Percentiles rank a stretch among this genome's conserved stretches.
phyloP scores from a whole-genome alignment of 2,113 vertebrate genomes.

The Ovis aries region DNA sequence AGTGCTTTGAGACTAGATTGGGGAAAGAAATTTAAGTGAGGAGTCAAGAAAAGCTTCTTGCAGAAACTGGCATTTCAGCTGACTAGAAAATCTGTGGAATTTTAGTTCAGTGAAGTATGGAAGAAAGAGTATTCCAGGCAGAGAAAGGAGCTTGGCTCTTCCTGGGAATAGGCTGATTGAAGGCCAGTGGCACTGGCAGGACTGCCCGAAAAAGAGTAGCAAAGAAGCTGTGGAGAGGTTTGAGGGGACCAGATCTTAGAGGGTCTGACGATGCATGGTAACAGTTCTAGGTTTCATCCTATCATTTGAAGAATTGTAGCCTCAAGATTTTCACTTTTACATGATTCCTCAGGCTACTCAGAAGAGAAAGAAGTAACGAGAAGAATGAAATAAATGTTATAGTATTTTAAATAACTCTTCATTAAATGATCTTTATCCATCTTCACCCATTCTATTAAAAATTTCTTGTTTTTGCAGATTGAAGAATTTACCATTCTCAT shows the following conservation, averaged over 20 bases:
- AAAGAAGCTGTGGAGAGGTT: not conserved
- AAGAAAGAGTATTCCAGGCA: not conserved
- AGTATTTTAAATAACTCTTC: not conserved
- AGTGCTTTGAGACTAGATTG: not conserved
- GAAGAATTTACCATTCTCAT: slow-evolving; percentile 98
- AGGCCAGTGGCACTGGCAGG: not conserved
- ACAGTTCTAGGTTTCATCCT: not conserved
- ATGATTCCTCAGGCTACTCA: not conserved
- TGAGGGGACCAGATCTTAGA: not conserved
- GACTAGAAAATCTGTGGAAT: not conserved
- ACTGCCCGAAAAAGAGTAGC: not conserved
- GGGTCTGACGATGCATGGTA: not conserved
- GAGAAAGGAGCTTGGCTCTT: no score
- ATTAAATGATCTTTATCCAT: not conserved
- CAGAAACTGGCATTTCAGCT: not conserved
- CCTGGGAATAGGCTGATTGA: not conserved
- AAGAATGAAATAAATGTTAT: not conserved
- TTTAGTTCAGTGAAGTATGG: not conserved
- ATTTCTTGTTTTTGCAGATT: slow-evolving; percentile 82
- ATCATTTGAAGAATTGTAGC: not conserved
- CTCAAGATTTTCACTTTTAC: not conserved
- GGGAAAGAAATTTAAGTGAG: not conserved
- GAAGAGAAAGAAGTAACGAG: not conserved
- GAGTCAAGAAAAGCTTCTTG: not conserved
- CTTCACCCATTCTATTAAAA: slow-evolving; percentile 24